Conservation (phyloP, 2,888 invertebrate genomes). For the Thymelicus lineola region DNA sequence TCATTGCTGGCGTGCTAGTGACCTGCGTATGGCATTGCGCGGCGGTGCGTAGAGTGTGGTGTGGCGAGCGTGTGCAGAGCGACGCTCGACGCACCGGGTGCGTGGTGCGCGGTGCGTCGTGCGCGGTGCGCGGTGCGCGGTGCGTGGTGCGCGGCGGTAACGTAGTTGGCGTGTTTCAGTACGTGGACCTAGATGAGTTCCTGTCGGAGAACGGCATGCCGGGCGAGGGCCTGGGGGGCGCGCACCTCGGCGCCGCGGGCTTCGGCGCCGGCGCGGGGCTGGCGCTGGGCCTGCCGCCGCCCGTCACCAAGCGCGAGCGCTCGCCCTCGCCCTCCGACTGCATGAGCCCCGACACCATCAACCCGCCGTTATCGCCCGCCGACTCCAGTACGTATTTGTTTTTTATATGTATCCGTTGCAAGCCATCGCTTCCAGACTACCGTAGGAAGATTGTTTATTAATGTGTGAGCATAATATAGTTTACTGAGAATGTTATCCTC, state of each 20-base stretch:
- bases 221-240: constrained; percentile 89
- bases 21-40: constrained; percentile 33
- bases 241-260: constrained; percentile 87
- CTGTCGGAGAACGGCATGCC: constrained; percentile 97
- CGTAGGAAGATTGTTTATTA: no score
- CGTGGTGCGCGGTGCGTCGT: constrained; percentile 25
- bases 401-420: not conserved
- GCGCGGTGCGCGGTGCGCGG: constrained; percentile 45
- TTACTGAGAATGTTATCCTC: no score
- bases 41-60: constrained; percentile 15
- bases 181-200: constrained; percentile 98
- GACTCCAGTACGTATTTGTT: constrained; percentile 89
- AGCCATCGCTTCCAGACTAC: no score
- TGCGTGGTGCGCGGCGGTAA: constrained; percentile 50
- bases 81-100: constrained; percentile 45
- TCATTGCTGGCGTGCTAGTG: constrained; percentile 15
- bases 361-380: constrained; percentile 95
- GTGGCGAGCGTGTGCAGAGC: constrained; percentile 40
- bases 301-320: constrained; percentile 93
- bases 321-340: constrained; percentile 95
- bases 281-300: constrained; percentile 86
- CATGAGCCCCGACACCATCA: constrained; percentile 95
- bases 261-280: constrained; percentile 85
- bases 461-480: no score
- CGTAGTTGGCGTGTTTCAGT: constrained; percentile 85